Percentiles rank a stretch among this genome's conserved stretches.
phyloP scores from a whole-genome alignment of 2,113 vertebrate genomes.

The Varanus komodoensis region DNA sequence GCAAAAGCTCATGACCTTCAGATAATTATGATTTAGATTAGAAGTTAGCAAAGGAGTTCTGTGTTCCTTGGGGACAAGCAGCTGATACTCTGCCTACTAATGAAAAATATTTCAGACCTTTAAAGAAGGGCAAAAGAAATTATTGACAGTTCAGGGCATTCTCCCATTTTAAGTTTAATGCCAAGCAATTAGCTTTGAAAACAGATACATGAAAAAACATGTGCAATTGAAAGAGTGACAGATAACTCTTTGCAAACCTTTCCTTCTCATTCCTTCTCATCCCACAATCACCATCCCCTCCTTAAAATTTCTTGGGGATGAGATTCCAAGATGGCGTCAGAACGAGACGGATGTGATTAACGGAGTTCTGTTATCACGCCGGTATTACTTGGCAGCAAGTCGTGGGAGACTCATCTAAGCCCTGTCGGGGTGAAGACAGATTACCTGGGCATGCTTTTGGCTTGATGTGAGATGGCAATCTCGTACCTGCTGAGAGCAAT shows the following conservation, averaged over 20 bases:
- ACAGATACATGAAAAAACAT: constrained; percentile 42
- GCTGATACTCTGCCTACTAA: neutral
- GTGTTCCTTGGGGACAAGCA: constrained; percentile 15
- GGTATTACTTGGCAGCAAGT: too few species aligned
- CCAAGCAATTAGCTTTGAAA: constrained; percentile 58
- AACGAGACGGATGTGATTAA: too few species aligned
- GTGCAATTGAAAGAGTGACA: constrained; percentile 47
- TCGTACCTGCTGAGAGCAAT: too few species aligned
- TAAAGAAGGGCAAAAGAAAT: constrained; percentile 25
- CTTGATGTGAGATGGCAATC: too few species aligned
- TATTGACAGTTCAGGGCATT: constrained; percentile 33
- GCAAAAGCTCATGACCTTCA: constrained; percentile 14
- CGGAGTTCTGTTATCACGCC: too few species aligned
- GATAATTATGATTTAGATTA: constrained; percentile 33
- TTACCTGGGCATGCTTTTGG: too few species aligned
- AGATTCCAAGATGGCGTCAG: too few species aligned
- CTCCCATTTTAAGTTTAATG: constrained; percentile 40
- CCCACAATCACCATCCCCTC: neutral
- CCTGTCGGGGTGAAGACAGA: too few species aligned
- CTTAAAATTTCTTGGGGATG: constrained; percentile 39
- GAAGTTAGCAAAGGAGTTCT: neutral
- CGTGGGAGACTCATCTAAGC: too few species aligned
- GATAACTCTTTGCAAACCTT: constrained; percentile 23
- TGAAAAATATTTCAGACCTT: constrained; percentile 32
- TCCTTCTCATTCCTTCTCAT: too few species aligned